A percentile compares a stretch with the other conserved stretches of the same genome.
phyloP scores from a whole-genome alignment of 2,888 invertebrate genomes.

The Drosophila pseudotakahashii region DNA sequence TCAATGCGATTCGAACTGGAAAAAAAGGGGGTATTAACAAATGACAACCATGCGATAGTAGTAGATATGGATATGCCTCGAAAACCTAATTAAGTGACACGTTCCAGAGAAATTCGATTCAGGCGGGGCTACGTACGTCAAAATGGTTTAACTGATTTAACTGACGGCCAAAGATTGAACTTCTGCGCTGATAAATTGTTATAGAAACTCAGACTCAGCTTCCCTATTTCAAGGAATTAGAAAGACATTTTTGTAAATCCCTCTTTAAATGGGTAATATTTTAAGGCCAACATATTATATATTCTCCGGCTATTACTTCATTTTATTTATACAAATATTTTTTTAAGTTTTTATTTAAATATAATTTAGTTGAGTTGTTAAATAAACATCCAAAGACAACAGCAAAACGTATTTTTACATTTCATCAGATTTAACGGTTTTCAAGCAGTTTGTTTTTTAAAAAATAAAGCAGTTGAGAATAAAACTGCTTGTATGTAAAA shows the following conservation, averaged over 20 bases:
- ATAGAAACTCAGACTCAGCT: background rate
- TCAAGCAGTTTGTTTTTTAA: background rate
- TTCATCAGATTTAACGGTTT: background rate
- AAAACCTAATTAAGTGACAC: slow-evolving; percentile 42
- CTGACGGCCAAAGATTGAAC: background rate
- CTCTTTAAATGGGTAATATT: background rate
- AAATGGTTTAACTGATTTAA: slow-evolving; percentile 9
- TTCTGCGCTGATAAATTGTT: slow-evolving; percentile 6
- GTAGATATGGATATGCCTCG: slow-evolving; percentile 18
- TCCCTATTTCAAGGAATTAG: background rate
- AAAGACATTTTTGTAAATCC: background rate
- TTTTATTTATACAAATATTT: too few species aligned
- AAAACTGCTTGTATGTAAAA: too few species aligned
- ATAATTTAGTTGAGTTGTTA: too few species aligned
- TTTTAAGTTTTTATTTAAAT: too few species aligned
- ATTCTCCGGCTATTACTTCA: too few species aligned
- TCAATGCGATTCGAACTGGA: slow-evolving; percentile 7
- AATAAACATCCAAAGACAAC: too few species aligned
- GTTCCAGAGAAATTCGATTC: slow-evolving; percentile 16
- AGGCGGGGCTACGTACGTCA: background rate
- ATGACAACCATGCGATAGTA: slow-evolving; percentile 24
- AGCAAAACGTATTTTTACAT: background rate
- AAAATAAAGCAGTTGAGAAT: too few species aligned
- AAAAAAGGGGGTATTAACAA: slow-evolving; percentile 18
- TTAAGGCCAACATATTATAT: too few species aligned